These are phyloP conservation scores for Sternarchorhynchus goeldii DNA, from an alignment of 2,797 vertebrate species.

Conservation along the genomic window DNA sequence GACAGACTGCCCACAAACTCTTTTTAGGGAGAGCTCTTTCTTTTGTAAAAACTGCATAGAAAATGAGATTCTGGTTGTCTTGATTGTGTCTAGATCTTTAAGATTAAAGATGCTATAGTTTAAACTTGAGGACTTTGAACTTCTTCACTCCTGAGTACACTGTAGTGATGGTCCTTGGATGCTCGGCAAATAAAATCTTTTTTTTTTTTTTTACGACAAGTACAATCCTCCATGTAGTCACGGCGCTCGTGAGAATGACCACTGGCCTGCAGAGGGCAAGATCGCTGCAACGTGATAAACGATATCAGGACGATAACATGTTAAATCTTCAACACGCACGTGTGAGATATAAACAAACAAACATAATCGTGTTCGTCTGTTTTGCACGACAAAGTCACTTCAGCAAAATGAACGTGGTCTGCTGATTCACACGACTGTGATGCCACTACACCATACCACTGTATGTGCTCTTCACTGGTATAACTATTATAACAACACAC, in stretches of 20 bases:
- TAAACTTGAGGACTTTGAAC: not conserved
- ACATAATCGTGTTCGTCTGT: too few species aligned
- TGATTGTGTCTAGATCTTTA: not conserved
- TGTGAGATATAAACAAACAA: not conserved
- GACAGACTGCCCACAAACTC: not conserved
- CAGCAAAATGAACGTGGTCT: not conserved
- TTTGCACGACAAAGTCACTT: not conserved
- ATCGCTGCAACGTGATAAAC: not conserved
- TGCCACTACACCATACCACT: slow-evolving; percentile 1
- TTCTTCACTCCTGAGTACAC: not conserved
- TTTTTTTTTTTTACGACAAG: slow-evolving; percentile 7
- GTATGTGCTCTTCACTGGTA: slow-evolving; percentile 17
- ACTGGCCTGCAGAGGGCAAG: not conserved
- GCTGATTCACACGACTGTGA: too few species aligned
- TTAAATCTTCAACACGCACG: not conserved
- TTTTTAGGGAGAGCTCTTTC: not conserved
- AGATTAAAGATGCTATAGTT: not conserved
- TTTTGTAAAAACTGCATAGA: not conserved
- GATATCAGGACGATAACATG: too few species aligned
- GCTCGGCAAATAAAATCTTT: not conserved
- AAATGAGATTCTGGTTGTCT: not conserved
- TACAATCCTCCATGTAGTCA: not conserved
- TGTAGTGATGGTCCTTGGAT: not conserved
- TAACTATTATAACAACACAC: slow-evolving; percentile 1
- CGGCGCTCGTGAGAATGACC: not conserved